Conservation (phyloP, 2,113 vertebrate species). For the Rhegmatorhina hoffmannsi region DNA sequence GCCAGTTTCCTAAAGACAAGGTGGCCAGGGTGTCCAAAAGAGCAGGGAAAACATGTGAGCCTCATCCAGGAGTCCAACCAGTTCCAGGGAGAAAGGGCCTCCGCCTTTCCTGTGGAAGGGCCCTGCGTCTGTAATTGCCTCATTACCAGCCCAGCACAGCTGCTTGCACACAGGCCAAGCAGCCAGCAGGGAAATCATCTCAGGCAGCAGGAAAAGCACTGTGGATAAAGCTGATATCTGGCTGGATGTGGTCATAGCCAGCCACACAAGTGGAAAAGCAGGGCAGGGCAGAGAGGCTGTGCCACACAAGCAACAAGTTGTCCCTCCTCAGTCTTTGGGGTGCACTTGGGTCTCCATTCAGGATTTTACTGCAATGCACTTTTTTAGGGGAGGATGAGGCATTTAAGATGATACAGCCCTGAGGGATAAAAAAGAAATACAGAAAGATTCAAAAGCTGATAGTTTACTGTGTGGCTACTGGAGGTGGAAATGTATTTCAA, state of each 20-base stretch:
- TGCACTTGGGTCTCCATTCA: neutral
- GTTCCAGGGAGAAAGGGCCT: neutral
- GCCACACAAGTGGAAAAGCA: neutral
- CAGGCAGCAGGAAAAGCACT: slow-evolving; percentile 31
- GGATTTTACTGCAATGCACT: neutral
- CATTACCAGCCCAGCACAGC: neutral
- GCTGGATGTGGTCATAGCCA: neutral
- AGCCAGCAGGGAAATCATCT: slow-evolving; percentile 12
- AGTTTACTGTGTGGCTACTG: neutral
- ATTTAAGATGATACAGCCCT: neutral
- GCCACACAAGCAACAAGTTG: neutral
- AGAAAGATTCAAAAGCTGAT: neutral
- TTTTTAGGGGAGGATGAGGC: neutral
- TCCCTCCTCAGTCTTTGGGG: neutral
- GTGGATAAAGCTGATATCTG: neutral
- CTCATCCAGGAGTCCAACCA: neutral
- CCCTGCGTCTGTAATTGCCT: neutral
- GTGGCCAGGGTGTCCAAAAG: neutral
- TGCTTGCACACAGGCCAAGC: neutral
- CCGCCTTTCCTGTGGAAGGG: neutral
- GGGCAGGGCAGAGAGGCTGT: neutral
- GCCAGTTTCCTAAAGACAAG: neutral
- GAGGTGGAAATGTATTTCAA: neutral
- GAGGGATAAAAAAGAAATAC: neutral
- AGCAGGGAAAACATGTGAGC: neutral